Evolutionary conservation across 1,140 invertebrate species (phyloP).

Genomic region (Spodoptera frugiperda): DNA sequence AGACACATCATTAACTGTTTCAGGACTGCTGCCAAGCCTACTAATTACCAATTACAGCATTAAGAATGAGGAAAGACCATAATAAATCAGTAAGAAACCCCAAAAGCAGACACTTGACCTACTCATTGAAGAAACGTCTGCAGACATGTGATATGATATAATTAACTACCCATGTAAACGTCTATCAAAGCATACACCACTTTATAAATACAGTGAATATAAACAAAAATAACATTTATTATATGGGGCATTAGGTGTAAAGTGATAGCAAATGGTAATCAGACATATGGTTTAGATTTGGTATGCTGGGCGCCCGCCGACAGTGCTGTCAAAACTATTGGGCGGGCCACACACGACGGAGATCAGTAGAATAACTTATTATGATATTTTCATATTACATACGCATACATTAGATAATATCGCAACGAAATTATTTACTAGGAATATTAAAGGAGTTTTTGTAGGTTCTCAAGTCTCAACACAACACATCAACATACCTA

Average conservation of each 20-base stretch:
- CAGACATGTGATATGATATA: slow-evolving; percentile 56
- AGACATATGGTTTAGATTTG: slow-evolving; percentile 48
- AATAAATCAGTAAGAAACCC: slow-evolving; percentile 5
- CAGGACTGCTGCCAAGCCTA: background rate
- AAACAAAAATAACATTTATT: slow-evolving; percentile 36
- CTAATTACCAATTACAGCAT: slow-evolving; percentile 4
- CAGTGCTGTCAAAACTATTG: slow-evolving; percentile 51
- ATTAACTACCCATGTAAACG: slow-evolving; percentile 61
- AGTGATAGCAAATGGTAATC: background rate
- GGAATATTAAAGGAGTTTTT: too few relatives aligned
- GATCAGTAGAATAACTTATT: slow-evolving; percentile 3
- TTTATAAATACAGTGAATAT: background rate
- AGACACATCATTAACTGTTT: background rate
- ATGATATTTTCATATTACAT: background rate
- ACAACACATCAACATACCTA: too few relatives aligned
- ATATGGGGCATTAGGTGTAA: background rate
- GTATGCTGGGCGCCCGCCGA: slow-evolving; percentile 49
- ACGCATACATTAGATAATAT: background rate
- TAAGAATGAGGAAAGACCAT: background rate
- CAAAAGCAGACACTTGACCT: slow-evolving; percentile 42
- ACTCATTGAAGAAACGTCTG: slow-evolving; percentile 45
- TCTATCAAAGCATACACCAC: slow-evolving; percentile 34
- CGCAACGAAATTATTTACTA: background rate
- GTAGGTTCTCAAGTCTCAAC: too few relatives aligned
- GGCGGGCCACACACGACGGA: slow-evolving; percentile 40